Percentiles rank a stretch among this genome's conserved stretches.
phyloP scores from a whole-genome alignment of 2,113 vertebrate genomes.

The Quiscalus mexicanus region DNA sequence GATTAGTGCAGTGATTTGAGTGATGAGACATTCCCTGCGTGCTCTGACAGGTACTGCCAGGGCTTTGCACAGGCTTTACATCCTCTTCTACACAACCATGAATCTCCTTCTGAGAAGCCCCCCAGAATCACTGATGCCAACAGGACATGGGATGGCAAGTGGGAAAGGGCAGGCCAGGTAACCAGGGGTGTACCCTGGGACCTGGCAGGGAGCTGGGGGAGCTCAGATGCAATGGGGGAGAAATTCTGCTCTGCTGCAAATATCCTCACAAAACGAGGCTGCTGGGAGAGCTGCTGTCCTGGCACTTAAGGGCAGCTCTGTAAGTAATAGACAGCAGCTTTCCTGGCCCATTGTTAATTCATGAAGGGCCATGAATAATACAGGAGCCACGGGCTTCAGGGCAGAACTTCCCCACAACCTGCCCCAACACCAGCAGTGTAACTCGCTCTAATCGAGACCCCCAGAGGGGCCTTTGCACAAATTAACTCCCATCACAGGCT shows the following conservation, averaged over 20 bases:
- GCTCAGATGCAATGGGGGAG: neutral
- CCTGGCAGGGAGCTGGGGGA: neutral
- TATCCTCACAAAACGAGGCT: neutral
- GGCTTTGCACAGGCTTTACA: neutral
- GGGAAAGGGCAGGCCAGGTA: neutral
- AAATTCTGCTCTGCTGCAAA: neutral
- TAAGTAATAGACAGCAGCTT: conserved; percentile 37
- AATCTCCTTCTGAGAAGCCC: neutral
- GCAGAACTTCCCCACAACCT: conserved; percentile 49
- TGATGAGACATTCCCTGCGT: neutral
- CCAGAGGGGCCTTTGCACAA: conserved; percentile 43
- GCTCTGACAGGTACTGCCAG: neutral
- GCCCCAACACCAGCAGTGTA: conserved; percentile 30
- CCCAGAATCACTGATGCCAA: neutral
- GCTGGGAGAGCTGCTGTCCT: neutral
- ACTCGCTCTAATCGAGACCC: conserved; percentile 15
- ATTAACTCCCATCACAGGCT: conserved; percentile 49
- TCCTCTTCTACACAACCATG: neutral
- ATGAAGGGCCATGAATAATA: conserved; percentile 65
- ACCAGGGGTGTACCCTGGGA: too few relatives aligned
- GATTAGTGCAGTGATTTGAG: neutral
- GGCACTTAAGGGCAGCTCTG: neutral
- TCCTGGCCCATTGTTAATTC: conserved; percentile 58
- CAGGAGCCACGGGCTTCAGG: conserved; percentile 31
- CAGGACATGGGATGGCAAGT: fast-evolving